Evolutionary conservation across 2,113 vertebrate genomes (phyloP), one percentile per base, ranked within the genome.

Genomic region (Tretioscincus oriximinensis): DNA sequence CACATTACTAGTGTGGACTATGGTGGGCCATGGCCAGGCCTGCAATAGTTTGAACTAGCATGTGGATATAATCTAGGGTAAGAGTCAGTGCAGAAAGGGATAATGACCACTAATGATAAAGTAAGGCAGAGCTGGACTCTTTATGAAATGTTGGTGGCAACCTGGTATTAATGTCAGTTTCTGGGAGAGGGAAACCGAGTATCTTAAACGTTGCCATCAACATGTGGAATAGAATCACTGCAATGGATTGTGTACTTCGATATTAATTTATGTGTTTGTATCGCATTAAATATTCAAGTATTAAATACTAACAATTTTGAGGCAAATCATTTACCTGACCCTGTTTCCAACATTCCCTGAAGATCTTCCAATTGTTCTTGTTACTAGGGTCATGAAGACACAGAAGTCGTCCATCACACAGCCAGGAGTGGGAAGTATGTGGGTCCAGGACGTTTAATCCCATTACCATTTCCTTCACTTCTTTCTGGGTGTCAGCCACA

Each of bases 301-400:
- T 21, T 21, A 22, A 21, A 31, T 35, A 79, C 7, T 63, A 10
- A 70, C 29, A 12, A 63, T n/a, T 2, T 45, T 6, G 26, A 54
- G 76, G 21, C 7, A 70, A 45, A 18, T 87, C 82, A 70, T 94
- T 91, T 92, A 99, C 98, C 95, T 99, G 98, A 84, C 98, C 98
- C 94, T 99, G 98, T 84, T 99, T 99, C 98, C 98, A 99, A 92
- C 98, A 99, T 86, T 99, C 98, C 82, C 98, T 96, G 93, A 99
- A 99, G 91, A 99, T 99, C 94, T 99, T 99, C 98, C 98, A 99
- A 92, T 99, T 99, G 94, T 99, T 99, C 94, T 95, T 92, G 94
- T 99, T 99, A 92, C 98, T 97, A 80, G 98, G 98, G 91, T 99
- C 98, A 88, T 99, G 98, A 84, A 99, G 96, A 93, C 98, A 99